Evolutionary conservation across 2,888 invertebrate species (phyloP).

Genomic region (Furcula furcula): DNA sequence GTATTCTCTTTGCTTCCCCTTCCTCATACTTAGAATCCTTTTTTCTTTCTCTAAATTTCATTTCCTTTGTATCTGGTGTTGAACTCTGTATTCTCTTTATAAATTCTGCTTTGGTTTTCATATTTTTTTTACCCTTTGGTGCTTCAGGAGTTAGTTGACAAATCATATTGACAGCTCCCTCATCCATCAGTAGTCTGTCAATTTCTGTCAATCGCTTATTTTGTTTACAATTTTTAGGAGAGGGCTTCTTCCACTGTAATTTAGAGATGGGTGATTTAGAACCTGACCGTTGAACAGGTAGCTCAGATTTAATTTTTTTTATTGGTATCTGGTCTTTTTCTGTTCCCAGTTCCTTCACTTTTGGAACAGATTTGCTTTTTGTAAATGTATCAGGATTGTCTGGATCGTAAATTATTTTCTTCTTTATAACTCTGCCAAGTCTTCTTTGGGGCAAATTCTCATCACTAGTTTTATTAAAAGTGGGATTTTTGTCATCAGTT

Average conservation of each 20-base stretch:
- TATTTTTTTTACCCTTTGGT: constrained; percentile 72
- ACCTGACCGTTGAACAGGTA: constrained; percentile 40
- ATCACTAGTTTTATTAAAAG: constrained; percentile 47
- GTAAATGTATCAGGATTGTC: constrained; percentile 81
- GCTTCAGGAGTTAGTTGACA: constrained; percentile 87
- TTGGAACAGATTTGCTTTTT: constrained; percentile 53
- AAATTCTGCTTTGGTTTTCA: constrained; percentile 81
- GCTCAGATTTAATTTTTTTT: constrained; percentile 58
- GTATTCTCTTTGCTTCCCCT: constrained; percentile 58
- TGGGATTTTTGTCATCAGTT: constrained; percentile 41
- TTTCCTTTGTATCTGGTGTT: constrained; percentile 65
- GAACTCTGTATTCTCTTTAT: constrained; percentile 83
- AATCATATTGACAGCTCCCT: constrained; percentile 93
- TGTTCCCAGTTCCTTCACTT: constrained; percentile 45
- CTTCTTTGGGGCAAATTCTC: constrained; percentile 61
- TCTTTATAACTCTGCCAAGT: constrained; percentile 83
- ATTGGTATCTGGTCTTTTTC: constrained; percentile 45
- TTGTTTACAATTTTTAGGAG: constrained; percentile 69
- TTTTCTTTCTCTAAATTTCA: constrained; percentile 79
- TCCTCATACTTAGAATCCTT: constrained; percentile 63
- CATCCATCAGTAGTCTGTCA: constrained; percentile 90
- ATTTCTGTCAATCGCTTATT: constrained; percentile 86
- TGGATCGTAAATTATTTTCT: constrained; percentile 89
- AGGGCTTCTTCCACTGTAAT: constrained; percentile 72
- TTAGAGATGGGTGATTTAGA: constrained; percentile 63